Evolutionary conservation across 2,797 vertebrate genomes (phyloP), one percentile per base, ranked within the genome.

Genomic region (Aeoliscus strigatus): DNA sequence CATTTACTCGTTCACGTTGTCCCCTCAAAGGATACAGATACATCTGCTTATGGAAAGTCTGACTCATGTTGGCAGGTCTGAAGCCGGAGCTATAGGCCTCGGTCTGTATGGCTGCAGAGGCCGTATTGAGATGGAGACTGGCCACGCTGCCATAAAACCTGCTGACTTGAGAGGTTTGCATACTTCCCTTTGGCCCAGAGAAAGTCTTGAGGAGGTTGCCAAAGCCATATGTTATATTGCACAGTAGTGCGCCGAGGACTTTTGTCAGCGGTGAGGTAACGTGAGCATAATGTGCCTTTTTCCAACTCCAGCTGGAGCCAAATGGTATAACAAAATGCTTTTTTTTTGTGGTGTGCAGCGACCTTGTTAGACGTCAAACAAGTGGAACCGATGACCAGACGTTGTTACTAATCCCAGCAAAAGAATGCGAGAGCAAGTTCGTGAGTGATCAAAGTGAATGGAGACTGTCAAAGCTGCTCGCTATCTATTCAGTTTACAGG

Each of bases 41-140:
- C 55, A 69, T 90, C 88, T 85, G 80, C 86, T 92, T 82, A 84
- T 87, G 92, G 92, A 91, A 94, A 91, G 67, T 91, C 79, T 93
- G 86, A 86, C 72, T 69, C 79, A n/a, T 2, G 8, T 4, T 15
- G 41, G 75, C 81, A 91, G 90, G 90, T 89, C 0, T 2, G 0
- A 6, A 53, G 87, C 89, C 88, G 54, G 29, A 51, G 55, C 52
- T 58, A 48, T 52, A 54, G 52, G 39, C 70, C 42, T 45, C 60
- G 51, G 58, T 51, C 24, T 40, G 10, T 43, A 75, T 60, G 67
- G 73, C 80, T 51, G 82, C 36, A 1, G 69, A 67, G 70, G 54
- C 86, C 65, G 41, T n/a, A 41, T 39, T 38, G 52, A 56, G 57
- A 55, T 51, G 66, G 70, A 62, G 56, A 29, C 35, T 15, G 41